A percentile compares a stretch with the other conserved stretches of the same genome.
Evolutionary conservation across 1,140 invertebrate genomes (phyloP).

Genomic region (Grapholita molesta): DNA sequence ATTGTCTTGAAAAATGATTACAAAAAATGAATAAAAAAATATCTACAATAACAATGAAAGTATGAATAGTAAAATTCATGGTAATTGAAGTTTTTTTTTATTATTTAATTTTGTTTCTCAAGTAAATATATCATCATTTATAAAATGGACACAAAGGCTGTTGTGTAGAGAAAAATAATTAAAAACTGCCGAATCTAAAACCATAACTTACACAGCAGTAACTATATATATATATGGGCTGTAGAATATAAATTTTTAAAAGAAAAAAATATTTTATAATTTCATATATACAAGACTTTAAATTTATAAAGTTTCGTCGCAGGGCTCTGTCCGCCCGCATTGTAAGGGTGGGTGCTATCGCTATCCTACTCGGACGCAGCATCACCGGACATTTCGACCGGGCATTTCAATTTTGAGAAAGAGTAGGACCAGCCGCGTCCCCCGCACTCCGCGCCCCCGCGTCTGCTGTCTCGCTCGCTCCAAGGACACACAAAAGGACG

Average conservation of each 20-base stretch:
- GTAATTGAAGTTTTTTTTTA: no score
- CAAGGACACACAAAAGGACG: slow-evolving; percentile 68
- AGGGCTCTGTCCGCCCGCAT: slow-evolving; percentile 67
- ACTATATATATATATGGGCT: no score
- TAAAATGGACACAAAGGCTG: no score
- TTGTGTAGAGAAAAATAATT: no score
- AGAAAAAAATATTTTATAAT: neutral
- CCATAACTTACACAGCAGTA: no score
- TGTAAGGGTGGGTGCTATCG: slow-evolving; percentile 73
- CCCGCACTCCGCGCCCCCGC: slow-evolving; percentile 40
- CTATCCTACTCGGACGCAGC: slow-evolving; percentile 74
- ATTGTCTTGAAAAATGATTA: no score
- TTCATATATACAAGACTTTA: slow-evolving; percentile 55
- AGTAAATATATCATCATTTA: no score
- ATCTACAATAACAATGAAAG: no score
- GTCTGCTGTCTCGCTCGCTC: slow-evolving; percentile 56
- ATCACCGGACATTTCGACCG: slow-evolving; percentile 77
- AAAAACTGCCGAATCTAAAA: no score
- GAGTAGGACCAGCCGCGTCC: slow-evolving; percentile 67
- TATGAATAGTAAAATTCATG: no score
- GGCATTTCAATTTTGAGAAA: slow-evolving; percentile 78
- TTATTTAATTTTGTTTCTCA: no score
- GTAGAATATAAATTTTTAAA: neutral
- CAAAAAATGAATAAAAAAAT: no score
- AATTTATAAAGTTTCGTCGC: slow-evolving; percentile 70